Evolutionary conservation across 2,113 vertebrate species (phyloP).

Genomic region (Enhydra lutris): DNA sequence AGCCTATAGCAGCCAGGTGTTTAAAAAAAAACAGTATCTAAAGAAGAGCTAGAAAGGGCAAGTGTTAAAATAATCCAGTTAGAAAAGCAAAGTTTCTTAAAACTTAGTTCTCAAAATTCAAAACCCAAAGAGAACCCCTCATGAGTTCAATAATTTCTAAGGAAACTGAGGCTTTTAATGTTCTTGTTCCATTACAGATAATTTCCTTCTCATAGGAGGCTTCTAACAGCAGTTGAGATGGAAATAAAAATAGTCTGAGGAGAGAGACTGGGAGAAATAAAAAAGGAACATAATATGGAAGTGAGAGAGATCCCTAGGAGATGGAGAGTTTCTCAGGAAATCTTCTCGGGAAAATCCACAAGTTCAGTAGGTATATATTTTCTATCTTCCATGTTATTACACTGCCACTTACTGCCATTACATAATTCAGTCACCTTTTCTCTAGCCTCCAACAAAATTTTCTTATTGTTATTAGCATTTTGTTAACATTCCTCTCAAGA

Average conservation of each 20-base stretch:
- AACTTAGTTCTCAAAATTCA: constrained; percentile 53
- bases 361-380: background rate
- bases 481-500: background rate
- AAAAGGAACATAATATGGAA: constrained; percentile 51
- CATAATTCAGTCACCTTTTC: background rate
- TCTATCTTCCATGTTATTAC: background rate
- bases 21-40: background rate
- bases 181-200: constrained; percentile 65
- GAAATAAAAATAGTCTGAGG: constrained; percentile 68
- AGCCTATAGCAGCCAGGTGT: background rate
- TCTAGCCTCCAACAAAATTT: background rate
- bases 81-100: constrained; percentile 50
- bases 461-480: background rate
- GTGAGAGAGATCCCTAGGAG: constrained; percentile 27
- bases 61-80: constrained; percentile 55
- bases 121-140: constrained; percentile 52
- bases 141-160: constrained; percentile 72
- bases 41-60: constrained; percentile 21
- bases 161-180: constrained; percentile 73
- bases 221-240: constrained; percentile 49
- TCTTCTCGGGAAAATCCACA: constrained; percentile 14
- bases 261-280: constrained; percentile 60
- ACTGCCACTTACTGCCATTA: background rate
- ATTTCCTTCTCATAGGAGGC: constrained; percentile 67
- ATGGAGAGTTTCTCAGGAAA: constrained; percentile 1